A percentile compares a stretch with the other conserved stretches of the same genome.
Evolutionary conservation across 2,113 vertebrate genomes (phyloP).

Genomic region (Scomber scombrus): DNA sequence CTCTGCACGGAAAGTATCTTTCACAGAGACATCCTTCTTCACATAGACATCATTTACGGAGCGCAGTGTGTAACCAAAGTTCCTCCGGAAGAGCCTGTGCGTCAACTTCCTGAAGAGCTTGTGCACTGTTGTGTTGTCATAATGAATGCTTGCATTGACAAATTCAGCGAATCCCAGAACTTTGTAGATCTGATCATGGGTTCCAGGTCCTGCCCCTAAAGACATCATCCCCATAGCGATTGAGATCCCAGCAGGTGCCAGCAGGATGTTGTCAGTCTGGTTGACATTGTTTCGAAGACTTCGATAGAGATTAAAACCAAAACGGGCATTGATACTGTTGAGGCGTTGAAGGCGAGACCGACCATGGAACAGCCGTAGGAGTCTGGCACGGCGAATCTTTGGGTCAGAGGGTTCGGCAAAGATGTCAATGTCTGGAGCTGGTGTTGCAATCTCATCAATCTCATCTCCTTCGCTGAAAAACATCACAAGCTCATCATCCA

Average conservation of each 20-base stretch:
- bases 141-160: conserved; percentile 93
- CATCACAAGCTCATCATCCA: conserved; percentile 1
- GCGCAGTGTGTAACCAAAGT: conserved; percentile 93
- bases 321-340: conserved; percentile 91
- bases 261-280: conserved; percentile 90
- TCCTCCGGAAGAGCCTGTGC: conserved; percentile 94
- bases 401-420: conserved; percentile 84
- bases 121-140: conserved; percentile 91
- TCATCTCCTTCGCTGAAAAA: conserved; percentile 85
- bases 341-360: conserved; percentile 94
- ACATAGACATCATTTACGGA: conserved; percentile 94
- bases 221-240: conserved; percentile 96
- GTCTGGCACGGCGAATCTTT: conserved; percentile 86
- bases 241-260: conserved; percentile 96
- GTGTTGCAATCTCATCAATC: conserved; percentile 87
- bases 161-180: conserved; percentile 91
- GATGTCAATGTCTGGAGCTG: conserved; percentile 84
- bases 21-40: conserved; percentile 85
- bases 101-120: conserved; percentile 96
- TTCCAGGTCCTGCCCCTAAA: conserved; percentile 86
- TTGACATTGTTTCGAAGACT: conserved; percentile 87
- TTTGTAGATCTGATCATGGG: conserved; percentile 88
- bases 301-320: conserved; percentile 94
- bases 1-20: conserved; percentile 85
- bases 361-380: conserved; percentile 91